Percentiles rank a stretch among this genome's conserved stretches.
Conservation (phyloP, 2,888 invertebrate species). For the Cerastis rubricosa region DNA sequence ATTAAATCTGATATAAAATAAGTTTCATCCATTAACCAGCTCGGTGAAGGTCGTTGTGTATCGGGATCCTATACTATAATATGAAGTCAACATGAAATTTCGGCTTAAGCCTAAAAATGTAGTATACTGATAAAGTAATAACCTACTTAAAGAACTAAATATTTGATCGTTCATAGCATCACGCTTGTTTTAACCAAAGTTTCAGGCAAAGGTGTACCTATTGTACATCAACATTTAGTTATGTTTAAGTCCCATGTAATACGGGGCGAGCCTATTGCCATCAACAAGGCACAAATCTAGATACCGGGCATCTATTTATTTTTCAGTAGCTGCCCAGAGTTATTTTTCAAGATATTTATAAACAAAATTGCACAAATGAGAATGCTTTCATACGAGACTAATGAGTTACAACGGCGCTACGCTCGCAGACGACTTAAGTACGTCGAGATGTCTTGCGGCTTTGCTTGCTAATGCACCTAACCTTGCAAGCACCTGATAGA, state of each 20-base stretch:
- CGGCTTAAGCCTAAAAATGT: not conserved
- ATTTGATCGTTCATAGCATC: not conserved
- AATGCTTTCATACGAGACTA: constrained; percentile 10
- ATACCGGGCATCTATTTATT: not conserved
- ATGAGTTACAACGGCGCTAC: constrained; percentile 18
- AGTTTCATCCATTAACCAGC: no score
- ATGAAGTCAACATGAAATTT: not conserved
- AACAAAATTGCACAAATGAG: constrained; percentile 7
- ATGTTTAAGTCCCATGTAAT: not conserved
- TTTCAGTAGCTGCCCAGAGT: not conserved
- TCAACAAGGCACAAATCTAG: not conserved
- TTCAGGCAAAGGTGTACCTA: no score
- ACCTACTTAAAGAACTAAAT: not conserved
- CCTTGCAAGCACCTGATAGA: constrained; percentile 9
- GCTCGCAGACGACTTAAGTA: constrained; percentile 23
- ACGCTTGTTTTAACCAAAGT: not conserved
- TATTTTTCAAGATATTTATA: not conserved
- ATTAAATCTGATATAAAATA: no score
- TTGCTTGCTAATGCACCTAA: constrained; percentile 32
- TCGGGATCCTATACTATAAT: no score
- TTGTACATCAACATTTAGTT: not conserved
- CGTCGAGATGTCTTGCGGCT: constrained; percentile 12
- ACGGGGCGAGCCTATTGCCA: not conserved
- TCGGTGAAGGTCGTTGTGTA: no score
- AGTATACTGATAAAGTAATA: not conserved